These are phyloP conservation scores for Drosophila leontia DNA, from an alignment of 1,140 invertebrate genomes.

Conservation along the genomic window DNA sequence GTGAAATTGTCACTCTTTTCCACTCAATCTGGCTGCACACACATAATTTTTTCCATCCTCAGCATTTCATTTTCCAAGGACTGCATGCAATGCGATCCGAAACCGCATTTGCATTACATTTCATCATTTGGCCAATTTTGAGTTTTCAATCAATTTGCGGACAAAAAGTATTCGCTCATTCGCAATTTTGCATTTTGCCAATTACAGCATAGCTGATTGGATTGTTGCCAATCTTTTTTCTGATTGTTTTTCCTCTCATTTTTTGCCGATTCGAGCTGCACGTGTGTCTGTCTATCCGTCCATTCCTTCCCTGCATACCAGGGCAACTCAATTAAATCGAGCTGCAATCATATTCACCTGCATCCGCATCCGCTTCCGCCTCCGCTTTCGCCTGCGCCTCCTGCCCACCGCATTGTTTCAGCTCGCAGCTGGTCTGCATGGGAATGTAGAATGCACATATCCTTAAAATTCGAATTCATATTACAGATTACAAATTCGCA, in stretches of 20 bases:
- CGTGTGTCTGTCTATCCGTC: slow-evolving; percentile 12
- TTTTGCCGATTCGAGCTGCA: slow-evolving; percentile 11
- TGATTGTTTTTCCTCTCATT: slow-evolving; percentile 32
- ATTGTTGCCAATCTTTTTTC: slow-evolving; percentile 65
- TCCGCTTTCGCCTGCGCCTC: slow-evolving; percentile 16
- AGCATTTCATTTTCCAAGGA: neutral
- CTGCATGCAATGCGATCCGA: slow-evolving; percentile 1
- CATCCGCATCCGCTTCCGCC: slow-evolving; percentile 24
- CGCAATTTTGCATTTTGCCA: slow-evolving; percentile 74
- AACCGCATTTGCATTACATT: slow-evolving; percentile 55
- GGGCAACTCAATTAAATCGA: slow-evolving; percentile 77
- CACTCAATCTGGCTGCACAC: slow-evolving; percentile 10
- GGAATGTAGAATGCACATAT: slow-evolving; percentile 37
- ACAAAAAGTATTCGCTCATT: slow-evolving; percentile 74
- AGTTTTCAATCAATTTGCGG: slow-evolving; percentile 72
- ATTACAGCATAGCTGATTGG: slow-evolving; percentile 77
- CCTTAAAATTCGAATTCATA: slow-evolving; percentile 70
- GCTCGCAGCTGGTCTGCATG: slow-evolving; percentile 22
- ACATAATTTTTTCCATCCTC: neutral
- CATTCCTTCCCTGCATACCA: slow-evolving; percentile 40
- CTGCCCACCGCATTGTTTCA: slow-evolving; percentile 45
- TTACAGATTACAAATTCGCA: slow-evolving; percentile 83
- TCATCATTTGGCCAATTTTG: slow-evolving; percentile 71
- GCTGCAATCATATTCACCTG: slow-evolving; percentile 75
- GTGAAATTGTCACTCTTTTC: slow-evolving; percentile 10